These are phyloP conservation scores for Terebella lapidaria DNA, from an alignment of 2,888 invertebrate genomes.

Conservation along the genomic window DNA sequence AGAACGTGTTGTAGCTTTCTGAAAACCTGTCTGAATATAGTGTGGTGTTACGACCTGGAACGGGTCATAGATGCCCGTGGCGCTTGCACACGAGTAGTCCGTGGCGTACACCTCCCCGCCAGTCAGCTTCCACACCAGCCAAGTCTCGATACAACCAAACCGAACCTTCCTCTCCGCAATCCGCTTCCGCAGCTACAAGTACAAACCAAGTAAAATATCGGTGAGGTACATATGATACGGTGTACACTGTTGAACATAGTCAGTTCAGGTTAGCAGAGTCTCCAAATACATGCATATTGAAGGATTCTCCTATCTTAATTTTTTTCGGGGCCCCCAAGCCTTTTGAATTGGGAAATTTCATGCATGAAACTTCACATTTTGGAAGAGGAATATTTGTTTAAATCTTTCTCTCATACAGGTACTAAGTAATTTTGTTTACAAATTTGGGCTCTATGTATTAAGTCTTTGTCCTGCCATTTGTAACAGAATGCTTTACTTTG, in stretches of 20 bases:
- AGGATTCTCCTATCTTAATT: too few species aligned
- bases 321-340: too few species aligned
- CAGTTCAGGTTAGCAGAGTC: background rate
- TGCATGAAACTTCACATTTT: too few species aligned
- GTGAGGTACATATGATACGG: background rate
- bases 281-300: background rate
- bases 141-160: constrained; percentile 76
- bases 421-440: too few species aligned
- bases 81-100: constrained; percentile 85
- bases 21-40: too few species aligned
- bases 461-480: too few species aligned
- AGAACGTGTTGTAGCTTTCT: too few species aligned
- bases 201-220: background rate
- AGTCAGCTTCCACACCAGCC: constrained; percentile 81
- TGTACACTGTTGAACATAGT: background rate
- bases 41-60: constrained; percentile 71
- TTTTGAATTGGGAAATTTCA: too few species aligned
- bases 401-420: too few species aligned
- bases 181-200: constrained; percentile 55
- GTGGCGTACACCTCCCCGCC: constrained; percentile 66
- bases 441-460: too few species aligned
- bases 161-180: constrained; percentile 63
- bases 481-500: too few species aligned
- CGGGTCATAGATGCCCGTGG: constrained; percentile 88
- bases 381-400: too few species aligned